Evolutionary conservation across 2,113 vertebrate species (phyloP), one percentile per base, ranked within the genome.

Genomic region (Hemiscyllium ocellatum): DNA sequence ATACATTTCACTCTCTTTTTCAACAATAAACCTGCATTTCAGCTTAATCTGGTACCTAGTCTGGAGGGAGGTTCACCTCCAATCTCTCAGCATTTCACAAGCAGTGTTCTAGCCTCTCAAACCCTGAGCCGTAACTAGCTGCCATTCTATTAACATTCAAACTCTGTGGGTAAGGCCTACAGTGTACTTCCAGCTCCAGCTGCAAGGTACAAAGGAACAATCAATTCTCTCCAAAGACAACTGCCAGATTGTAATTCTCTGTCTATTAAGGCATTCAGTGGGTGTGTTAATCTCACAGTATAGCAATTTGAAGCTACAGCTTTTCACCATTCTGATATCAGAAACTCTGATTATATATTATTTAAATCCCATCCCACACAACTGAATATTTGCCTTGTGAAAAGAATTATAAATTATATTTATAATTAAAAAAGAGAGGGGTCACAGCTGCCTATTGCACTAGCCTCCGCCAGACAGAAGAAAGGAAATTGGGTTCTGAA

Each of bases 261-360:
- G n/a, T 83, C 89, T 37, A 22, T 93, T 93, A 93, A 93, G 89
- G 61, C 89, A 66, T 93, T 66, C 89, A 93, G 87, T 33, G 80
- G 80, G 15, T 65, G 24, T 56, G 29, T 93, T 66, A 68, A 37
- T 61, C 61, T 66, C 65, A 91, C 89, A 93, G n/a, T 93, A 68
- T 68, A 66, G 61, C 65, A 17, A 66, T 68, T 90, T 68, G 68
- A 93, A 93, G 66, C 66, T 68, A 93, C 66, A 93, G 33, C 37
- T 93, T 93, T 66, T 66, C 61, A 93, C 61, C 29, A 93, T 93
- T 61, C 66, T 66, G 89, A 66, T 68, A 93, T 66, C 89, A 93
- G 89, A 66, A 93, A 93, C n/a, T 61, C 13, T 93, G 89, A 93
- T 83, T 83, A 83, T 66, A 91, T 66, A 37, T 93, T 93, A 93